Conservation (phyloP, 1,140 invertebrate genomes). For the Euschistus heros region DNA sequence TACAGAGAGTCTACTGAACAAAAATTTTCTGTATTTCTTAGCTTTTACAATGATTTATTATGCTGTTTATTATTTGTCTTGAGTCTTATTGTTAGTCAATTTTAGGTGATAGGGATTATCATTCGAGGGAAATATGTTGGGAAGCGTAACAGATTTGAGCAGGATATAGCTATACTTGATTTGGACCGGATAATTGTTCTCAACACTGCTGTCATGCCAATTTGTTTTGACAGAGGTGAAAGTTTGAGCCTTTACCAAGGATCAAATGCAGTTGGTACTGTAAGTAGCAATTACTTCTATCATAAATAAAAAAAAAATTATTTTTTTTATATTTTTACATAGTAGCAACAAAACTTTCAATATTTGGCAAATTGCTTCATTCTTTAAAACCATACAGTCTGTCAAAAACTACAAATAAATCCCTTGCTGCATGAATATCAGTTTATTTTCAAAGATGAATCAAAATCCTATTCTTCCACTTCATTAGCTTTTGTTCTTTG, state of each 20-base stretch:
- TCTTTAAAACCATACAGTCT: too few species aligned
- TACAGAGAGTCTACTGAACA: slow-evolving; percentile 10
- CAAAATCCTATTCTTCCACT: too few species aligned
- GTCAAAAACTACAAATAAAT: too few species aligned
- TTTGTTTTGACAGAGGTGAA: slow-evolving; percentile 15
- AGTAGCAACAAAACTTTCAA: background rate
- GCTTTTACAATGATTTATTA: background rate
- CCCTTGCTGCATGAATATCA: too few species aligned
- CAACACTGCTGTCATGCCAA: slow-evolving; percentile 9
- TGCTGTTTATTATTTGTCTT: background rate
- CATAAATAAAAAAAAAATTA: background rate
- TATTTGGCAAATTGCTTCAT: too few species aligned
- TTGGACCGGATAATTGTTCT: slow-evolving; percentile 8
- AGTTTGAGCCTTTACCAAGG: background rate
- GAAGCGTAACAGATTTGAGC: slow-evolving; percentile 12
- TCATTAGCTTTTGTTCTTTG: too few species aligned
- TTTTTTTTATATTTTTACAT: background rate
- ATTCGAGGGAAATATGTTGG: slow-evolving; percentile 13
- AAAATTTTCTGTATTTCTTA: slow-evolving; percentile 13
- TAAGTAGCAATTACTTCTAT: slow-evolving; percentile 7
- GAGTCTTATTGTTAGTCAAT: background rate
- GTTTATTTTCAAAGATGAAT: too few species aligned
- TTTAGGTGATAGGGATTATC: slow-evolving; percentile 19
- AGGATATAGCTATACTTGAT: slow-evolving; percentile 20
- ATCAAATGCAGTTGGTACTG: slow-evolving; percentile 2